Evolutionary conservation across 2,888 invertebrate genomes (phyloP), one percentile per base, ranked within the genome.

Genomic region (Hydrotaea cyrtoneurina): DNA sequence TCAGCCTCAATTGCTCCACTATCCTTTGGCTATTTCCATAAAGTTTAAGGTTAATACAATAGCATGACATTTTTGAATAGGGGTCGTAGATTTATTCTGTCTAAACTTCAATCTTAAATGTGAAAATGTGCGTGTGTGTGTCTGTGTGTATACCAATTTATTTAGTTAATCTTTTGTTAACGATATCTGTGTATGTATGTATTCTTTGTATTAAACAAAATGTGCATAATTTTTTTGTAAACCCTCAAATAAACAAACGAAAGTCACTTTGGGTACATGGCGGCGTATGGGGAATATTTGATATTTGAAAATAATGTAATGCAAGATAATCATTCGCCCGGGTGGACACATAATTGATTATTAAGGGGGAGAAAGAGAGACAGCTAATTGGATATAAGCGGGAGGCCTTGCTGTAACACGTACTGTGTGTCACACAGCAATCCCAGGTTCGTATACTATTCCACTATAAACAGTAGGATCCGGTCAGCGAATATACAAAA

Each of bases 211-310:
- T n/a, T 39, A n/a, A 50, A 7, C 50, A n/a, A 50, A 50, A 2
- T n/a, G 50, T n/a, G 50, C n/a, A 7, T 50, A n/a, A 43, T 43
- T 43, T 43, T n/a, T n/a, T 15, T 50, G 7, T n/a, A 50, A 50
- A 50, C 50, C 50, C 50, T n/a, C 50, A 31, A 7, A 4, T 7
- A 31, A 7, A 31, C 2, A 31, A 31, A 7, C 3, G 7, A 31
- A 31, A 31, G 7, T 31, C 31, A 31, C 31, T 4, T 31, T 31
- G 50, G 50, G 3, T n/a, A 43, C 43, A 57, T 10, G 21, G 21
- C 1, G 3, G 55, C 73, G 79, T 74, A 74, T 79, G 19, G 19
- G 72, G 19, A 50, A 62, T 50, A 31, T 31, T 64, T 50, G 55
- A n/a, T n/a, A n/a, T n/a, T n/a, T n/a, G n/a, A n/a, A n/a, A 31